Conservation (phyloP, 1,140 invertebrate species). For the Saccostrea echinata region DNA sequence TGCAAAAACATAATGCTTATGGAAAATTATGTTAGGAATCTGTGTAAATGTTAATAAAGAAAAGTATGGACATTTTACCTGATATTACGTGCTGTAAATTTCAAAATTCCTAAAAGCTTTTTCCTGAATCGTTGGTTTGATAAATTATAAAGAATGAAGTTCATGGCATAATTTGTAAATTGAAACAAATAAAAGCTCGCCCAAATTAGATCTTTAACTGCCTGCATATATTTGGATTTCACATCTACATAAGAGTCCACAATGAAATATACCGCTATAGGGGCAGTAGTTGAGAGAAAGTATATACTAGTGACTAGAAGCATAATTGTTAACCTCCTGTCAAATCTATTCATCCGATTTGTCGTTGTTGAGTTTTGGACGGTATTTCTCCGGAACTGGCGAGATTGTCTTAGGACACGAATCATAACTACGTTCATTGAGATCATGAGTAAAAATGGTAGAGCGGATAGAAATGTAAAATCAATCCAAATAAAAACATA, state of each 20-base stretch:
- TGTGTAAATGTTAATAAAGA: not conserved
- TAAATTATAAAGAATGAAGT: slow-evolving; percentile 91
- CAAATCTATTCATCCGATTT: slow-evolving; percentile 40
- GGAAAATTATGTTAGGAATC: no score
- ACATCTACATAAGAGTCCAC: slow-evolving; percentile 57
- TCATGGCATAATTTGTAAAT: slow-evolving; percentile 91
- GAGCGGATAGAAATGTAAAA: slow-evolving; percentile 56
- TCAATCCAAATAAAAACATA: slow-evolving; percentile 66
- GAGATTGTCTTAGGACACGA: slow-evolving; percentile 37
- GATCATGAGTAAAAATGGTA: slow-evolving; percentile 65
- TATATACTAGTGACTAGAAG: slow-evolving; percentile 64
- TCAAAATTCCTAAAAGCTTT: slow-evolving; percentile 66
- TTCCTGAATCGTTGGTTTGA: slow-evolving; percentile 90
- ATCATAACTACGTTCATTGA: slow-evolving; percentile 63
- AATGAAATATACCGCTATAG: slow-evolving; percentile 68
- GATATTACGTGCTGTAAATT: not conserved
- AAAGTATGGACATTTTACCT: not conserved
- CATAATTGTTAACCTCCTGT: slow-evolving; percentile 64
- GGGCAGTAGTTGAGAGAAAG: slow-evolving; percentile 69
- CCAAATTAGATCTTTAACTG: slow-evolving; percentile 79
- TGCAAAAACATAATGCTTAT: no score
- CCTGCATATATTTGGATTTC: slow-evolving; percentile 26
- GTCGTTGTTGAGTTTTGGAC: slow-evolving; percentile 42
- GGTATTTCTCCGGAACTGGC: slow-evolving; percentile 35
- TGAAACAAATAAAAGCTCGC: slow-evolving; percentile 84